phyloP scores from a whole-genome alignment of 2,113 vertebrate genomes.

The Ursus arctos region DNA sequence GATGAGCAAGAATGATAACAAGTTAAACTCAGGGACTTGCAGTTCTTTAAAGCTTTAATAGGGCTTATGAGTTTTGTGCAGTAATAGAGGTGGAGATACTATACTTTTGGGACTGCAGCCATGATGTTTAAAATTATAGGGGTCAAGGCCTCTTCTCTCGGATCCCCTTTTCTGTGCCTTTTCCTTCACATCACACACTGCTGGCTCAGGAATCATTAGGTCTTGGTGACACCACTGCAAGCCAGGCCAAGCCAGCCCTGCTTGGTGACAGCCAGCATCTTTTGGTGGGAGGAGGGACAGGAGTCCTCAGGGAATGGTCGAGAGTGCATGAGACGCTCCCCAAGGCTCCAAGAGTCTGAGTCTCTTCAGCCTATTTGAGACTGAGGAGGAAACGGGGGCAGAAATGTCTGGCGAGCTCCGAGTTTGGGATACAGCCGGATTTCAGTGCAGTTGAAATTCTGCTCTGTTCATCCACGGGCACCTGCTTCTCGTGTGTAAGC shows the following conservation, averaged over 20 bases:
- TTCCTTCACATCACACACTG: background rate
- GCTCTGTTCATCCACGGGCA: background rate
- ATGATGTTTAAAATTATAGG: background rate
- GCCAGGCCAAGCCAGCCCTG: background rate
- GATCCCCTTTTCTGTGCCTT: background rate
- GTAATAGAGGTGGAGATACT: background rate
- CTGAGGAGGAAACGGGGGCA: background rate
- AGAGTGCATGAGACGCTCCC: background rate
- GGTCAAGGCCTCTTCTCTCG: background rate
- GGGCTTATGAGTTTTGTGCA: background rate
- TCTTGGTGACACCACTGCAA: background rate
- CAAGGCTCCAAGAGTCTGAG: background rate
- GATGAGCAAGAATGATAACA: background rate
- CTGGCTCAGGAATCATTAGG: background rate
- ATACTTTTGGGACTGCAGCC: background rate
- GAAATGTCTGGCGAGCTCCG: background rate
- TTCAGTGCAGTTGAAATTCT: background rate
- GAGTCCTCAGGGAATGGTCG: background rate
- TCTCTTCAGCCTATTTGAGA: background rate
- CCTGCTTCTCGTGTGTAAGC: background rate
- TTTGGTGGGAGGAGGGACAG: background rate
- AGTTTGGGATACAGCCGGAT: background rate
- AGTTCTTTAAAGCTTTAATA: background rate
- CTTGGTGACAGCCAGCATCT: background rate
- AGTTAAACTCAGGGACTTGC: background rate